These are phyloP conservation scores for Oncopodura yosiiana DNA, from an alignment of 1,140 invertebrate species.

Conservation along the genomic window DNA sequence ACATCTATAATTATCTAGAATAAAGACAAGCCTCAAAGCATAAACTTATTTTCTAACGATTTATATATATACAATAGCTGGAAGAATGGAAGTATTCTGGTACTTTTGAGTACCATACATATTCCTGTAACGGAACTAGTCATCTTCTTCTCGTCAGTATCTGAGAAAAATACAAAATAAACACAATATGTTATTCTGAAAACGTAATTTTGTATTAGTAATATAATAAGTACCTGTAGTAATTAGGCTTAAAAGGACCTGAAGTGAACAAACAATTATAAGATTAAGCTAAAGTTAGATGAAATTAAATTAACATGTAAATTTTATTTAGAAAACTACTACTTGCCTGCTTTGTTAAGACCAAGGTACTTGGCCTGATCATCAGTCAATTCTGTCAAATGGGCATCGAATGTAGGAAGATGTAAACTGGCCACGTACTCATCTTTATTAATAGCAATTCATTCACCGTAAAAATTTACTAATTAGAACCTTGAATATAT, in stretches of 20 bases:
- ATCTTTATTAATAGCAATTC: constrained; percentile 50
- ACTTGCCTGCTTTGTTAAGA: constrained; percentile 92
- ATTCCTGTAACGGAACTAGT: no score
- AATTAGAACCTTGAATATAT: constrained; percentile 2
- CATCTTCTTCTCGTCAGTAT: no score
- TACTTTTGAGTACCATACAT: no score
- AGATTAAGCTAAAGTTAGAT: neutral
- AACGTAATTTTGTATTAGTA: no score
- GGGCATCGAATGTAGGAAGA: constrained; percentile 91
- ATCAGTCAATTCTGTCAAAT: constrained; percentile 87
- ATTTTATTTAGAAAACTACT: constrained; percentile 80
- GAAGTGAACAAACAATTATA: neutral
- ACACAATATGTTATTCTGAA: no score
- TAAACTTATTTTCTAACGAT: no score
- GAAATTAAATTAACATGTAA: neutral
- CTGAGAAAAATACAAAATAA: no score
- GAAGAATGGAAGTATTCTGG: no score
- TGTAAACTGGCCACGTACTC: constrained; percentile 95
- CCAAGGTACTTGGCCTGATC: constrained; percentile 98
- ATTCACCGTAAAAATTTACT: neutral
- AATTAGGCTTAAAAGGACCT: constrained; percentile 72
- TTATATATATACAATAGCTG: no score
- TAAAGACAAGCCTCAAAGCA: no score
- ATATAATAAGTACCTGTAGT: constrained; percentile 67
- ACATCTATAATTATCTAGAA: no score